These are phyloP conservation scores for Ciconia maguari DNA, from an alignment of 2,113 vertebrate genomes.

Conservation along the genomic window DNA sequence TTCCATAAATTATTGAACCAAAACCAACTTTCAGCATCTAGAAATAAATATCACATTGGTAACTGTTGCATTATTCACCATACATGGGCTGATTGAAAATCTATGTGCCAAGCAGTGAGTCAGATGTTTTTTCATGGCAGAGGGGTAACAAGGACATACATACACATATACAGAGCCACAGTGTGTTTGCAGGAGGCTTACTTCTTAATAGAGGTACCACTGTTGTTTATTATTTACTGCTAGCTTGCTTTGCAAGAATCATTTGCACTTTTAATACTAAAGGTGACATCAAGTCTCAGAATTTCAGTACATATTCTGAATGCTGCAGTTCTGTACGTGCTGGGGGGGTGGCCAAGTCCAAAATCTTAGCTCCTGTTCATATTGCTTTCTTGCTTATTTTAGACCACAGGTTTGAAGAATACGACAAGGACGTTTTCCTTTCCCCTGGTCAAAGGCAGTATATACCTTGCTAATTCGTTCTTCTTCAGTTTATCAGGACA, in stretches of 20 bases:
- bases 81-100: not conserved
- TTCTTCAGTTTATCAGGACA: not conserved
- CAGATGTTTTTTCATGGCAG: slow-evolving; percentile 18
- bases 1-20: slow-evolving; percentile 62
- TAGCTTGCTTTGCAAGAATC: not conserved
- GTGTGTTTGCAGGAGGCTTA: not conserved
- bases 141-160: not conserved
- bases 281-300: not conserved
- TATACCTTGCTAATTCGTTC: not conserved
- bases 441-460: not conserved
- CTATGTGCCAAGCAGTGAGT: not conserved
- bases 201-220: not conserved
- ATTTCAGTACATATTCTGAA: not conserved
- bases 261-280: not conserved
- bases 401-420: not conserved
- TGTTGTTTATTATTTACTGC: not conserved
- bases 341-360: not conserved
- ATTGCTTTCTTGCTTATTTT: not conserved
- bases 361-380: not conserved
- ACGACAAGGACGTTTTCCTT: not conserved
- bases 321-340: accelerated
- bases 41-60: slow-evolving; percentile 18
- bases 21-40: not conserved
- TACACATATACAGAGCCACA: not conserved
- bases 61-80: slow-evolving; percentile 40